Evolutionary conservation across 2,888 invertebrate genomes (phyloP), one percentile per base, ranked within the genome.

Genomic region (Athetis lepigone): DNA sequence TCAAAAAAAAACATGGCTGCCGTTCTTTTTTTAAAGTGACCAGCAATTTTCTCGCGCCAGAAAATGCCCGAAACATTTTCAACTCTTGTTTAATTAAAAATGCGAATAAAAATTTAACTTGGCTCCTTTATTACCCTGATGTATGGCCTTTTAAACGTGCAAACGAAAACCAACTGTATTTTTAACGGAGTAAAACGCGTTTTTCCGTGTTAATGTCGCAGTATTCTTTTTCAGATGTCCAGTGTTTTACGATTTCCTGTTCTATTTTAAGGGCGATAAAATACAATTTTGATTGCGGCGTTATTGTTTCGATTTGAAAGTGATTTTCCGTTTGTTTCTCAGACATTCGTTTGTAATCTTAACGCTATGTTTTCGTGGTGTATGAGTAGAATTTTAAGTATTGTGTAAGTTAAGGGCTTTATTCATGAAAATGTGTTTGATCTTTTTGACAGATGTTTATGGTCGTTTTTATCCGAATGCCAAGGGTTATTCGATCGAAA

Each of bases 71-170:
- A 81, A 85, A 83, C 85, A 81, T 85, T 88, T 87, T 84, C 82
- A 23, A 58, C 59, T 81, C 84, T 90, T 92, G 93, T 93, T 93
- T 94, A 94, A 94, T 94, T 94, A 94, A 94, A 94, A 94, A 92
- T 88, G 88, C 88, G 90, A 91, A 93, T 93, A 94, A 94, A 94
- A 92, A 91, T 90, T 75, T 71, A 27, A 88, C 87, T 87, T 54
- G 57, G 52, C 88, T 88, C 84, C 84, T 93, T 94, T 93, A 93
- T 93, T 90, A 87, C 85, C 90, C 91, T 80, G 94, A 94, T 94
- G 90, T 89, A 94, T 92, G 84, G 81, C 84, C 81, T 80, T 82
- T 80, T 83, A 75, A 73, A 72, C 66, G 59, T 55, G 37, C 45
- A 64, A 33, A 60, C 70, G 58, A 86, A 84, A 86, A 83, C 76